phyloP scores from a whole-genome alignment of 92 coral and sea anemone species.

The Umimayanthus kanabou region DNA sequence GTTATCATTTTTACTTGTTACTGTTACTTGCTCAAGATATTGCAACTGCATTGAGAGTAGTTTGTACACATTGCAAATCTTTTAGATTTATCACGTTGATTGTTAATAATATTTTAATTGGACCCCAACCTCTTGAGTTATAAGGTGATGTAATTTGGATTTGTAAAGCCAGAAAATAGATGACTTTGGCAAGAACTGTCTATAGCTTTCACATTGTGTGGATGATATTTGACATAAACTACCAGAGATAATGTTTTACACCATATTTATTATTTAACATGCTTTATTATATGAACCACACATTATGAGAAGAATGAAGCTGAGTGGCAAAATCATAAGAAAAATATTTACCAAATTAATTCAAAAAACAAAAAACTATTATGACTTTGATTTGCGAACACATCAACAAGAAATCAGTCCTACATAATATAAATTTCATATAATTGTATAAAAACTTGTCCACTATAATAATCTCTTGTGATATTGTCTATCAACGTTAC shows the following conservation, averaged over 20 bases:
- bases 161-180: not conserved
- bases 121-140: not conserved
- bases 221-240: not conserved
- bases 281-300: not conserved
- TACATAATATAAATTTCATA: not conserved
- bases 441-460: too few species aligned
- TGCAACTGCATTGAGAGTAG: not conserved
- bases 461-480: not conserved
- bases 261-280: too few species aligned
- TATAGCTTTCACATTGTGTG: not conserved
- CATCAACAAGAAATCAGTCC: not conserved
- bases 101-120: not conserved
- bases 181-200: not conserved
- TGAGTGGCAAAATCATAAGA: not conserved
- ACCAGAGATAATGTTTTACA: not conserved
- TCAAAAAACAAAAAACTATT: not conserved
- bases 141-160: not conserved
- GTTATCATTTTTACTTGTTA: too few species aligned
- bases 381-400: not conserved
- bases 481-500: not conserved
- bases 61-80: not conserved
- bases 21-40: too few species aligned
- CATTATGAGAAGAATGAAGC: not conserved
- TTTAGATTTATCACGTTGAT: not conserved
- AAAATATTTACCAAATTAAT: not conserved